phyloP scores from a whole-genome alignment of 1,140 invertebrate genomes.

The Drosophila aff. region DNA sequence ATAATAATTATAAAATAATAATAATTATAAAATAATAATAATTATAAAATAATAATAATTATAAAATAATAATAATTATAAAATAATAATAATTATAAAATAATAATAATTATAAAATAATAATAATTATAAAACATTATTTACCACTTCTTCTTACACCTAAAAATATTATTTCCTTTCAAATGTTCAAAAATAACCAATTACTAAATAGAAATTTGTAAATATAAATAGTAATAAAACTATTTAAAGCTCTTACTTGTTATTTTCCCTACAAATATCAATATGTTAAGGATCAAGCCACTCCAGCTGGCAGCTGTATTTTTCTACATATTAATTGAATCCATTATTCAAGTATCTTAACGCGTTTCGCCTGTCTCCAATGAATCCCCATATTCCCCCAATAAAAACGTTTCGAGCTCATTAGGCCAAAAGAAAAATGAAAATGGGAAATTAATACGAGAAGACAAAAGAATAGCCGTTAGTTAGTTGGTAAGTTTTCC shows the following conservation, averaged over 20 bases:
- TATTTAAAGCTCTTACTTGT: neutral
- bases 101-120: too few relatives aligned
- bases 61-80: too few relatives aligned
- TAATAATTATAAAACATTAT: too few relatives aligned
- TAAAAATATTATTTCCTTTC: too few relatives aligned
- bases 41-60: too few relatives aligned
- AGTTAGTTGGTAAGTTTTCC: conserved; percentile 29
- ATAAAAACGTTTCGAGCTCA: conserved; percentile 19
- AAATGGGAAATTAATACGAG: conserved; percentile 43
- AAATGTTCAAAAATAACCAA: too few relatives aligned
- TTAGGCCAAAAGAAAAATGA: conserved; percentile 39
- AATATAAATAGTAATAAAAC: neutral
- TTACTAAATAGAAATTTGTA: too few relatives aligned
- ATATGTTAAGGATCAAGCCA: neutral
- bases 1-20: too few relatives aligned
- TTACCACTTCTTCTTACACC: too few relatives aligned
- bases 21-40: too few relatives aligned
- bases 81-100: too few relatives aligned
- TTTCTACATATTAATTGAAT: conserved; percentile 13
- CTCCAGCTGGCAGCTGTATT: neutral
- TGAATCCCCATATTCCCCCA: neutral
- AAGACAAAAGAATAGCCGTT: conserved; percentile 38
- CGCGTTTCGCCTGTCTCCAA: conserved; percentile 18
- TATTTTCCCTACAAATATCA: neutral
- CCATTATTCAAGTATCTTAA: conserved; percentile 32